Conservation (phyloP, 2,797 vertebrate species). For the Poeciliopsis paucimaculata region DNA sequence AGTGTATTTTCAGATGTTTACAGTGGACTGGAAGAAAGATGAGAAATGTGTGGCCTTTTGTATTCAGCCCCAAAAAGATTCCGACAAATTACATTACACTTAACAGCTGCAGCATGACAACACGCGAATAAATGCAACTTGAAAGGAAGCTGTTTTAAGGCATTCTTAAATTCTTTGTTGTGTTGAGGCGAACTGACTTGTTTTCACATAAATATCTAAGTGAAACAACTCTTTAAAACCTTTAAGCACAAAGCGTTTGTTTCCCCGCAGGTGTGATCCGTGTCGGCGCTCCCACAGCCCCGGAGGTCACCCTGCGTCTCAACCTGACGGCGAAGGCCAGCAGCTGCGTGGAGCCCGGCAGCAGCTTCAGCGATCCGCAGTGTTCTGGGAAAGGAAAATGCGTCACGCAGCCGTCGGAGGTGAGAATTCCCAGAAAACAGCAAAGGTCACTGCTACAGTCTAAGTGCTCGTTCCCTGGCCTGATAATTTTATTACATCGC, state of each 20-base stretch:
- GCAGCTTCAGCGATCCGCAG: slow-evolving; percentile 81
- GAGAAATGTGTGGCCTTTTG: background rate
- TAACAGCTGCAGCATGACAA: background rate
- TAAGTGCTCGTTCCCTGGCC: background rate
- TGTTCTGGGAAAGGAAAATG: slow-evolving; percentile 93
- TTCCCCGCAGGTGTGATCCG: slow-evolving; percentile 79
- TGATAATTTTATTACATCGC: background rate
- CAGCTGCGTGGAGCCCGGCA: slow-evolving; percentile 85
- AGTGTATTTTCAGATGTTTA: background rate
- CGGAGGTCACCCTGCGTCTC: slow-evolving; percentile 90
- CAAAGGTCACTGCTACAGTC: background rate
- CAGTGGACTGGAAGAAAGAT: background rate
- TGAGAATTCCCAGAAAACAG: slow-evolving; percentile 65
- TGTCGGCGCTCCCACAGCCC: slow-evolving; percentile 70
- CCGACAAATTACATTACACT: background rate
- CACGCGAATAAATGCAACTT: background rate
- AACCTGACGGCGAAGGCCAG: slow-evolving; percentile 91
- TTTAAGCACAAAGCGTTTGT: background rate
- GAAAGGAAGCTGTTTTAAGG: background rate
- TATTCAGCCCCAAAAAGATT: background rate
- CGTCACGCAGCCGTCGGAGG: slow-evolving; percentile 88
- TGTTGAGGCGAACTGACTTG: background rate
- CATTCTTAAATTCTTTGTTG: background rate
- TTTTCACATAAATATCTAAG: background rate
- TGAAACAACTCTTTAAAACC: background rate